Evolutionary conservation across 92 coral and sea anemone species (phyloP), one percentile per base, ranked within the genome.

Genomic region (Metridium senile): DNA sequence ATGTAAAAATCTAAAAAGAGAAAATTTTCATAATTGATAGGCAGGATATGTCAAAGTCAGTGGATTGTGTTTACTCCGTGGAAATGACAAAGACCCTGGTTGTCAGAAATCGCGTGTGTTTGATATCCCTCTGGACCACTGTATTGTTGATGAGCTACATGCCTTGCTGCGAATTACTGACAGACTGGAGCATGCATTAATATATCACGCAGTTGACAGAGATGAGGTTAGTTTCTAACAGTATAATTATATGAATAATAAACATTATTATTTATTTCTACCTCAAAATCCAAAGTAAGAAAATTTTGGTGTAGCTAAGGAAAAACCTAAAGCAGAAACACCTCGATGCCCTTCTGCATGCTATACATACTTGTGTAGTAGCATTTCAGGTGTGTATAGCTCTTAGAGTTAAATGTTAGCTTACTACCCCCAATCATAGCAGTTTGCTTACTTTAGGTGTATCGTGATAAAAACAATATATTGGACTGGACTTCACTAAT

Each of bases 61-160:
- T n/a, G n/a, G n/a, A n/a, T n/a, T n/a, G n/a, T n/a, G n/a, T n/a
- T n/a, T n/a, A n/a, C n/a, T n/a, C n/a, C n/a, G n/a, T n/a, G n/a
- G n/a, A n/a, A n/a, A n/a, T n/a, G n/a, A n/a, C n/a, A n/a, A n/a
- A n/a, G n/a, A n/a, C n/a, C n/a, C n/a, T n/a, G n/a, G n/a, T n/a
- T n/a, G n/a, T n/a, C n/a, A n/a, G n/a, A n/a, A n/a, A n/a, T n/a
- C n/a, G n/a, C n/a, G n/a, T n/a, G n/a, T n/a, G n/a, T n/a, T n/a
- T n/a, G n/a, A n/a, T n/a, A n/a, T n/a, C n/a, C n/a, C n/a, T n/a
- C n/a, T n/a, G n/a, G n/a, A n/a, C n/a, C n/a, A n/a, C n/a, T n/a
- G n/a, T n/a, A n/a, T n/a, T n/a, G n/a, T n/a, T n/a, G n/a, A n/a
- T 67, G 75, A 77, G 52, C 69, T 77, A 11, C 82, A 77, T 62